A percentile compares a stretch with the other conserved stretches of the same genome.
These are phyloP conservation scores for Adelphocoris suturalis DNA, from an alignment of 2,888 invertebrate genomes.

Conservation along the genomic window DNA sequence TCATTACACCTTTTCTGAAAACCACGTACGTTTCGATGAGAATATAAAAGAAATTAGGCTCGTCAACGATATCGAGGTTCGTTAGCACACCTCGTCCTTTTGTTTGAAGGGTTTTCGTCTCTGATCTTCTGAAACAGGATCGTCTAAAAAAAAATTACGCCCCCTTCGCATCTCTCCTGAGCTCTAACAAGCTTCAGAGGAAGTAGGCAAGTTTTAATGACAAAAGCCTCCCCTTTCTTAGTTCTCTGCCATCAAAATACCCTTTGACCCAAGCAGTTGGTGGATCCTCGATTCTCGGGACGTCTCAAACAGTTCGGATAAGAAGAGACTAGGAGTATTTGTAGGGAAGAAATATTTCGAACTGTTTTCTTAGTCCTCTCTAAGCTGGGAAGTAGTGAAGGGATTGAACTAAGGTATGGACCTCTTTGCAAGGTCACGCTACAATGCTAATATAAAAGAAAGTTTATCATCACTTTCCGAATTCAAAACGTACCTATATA, in stretches of 20 bases:
- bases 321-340: not conserved
- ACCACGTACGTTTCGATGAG: too few relatives aligned
- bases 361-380: not conserved
- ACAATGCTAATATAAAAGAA: too few relatives aligned
- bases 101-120: not conserved
- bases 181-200: not conserved
- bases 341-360: not conserved
- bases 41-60: too few relatives aligned
- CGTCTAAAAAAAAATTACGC: not conserved
- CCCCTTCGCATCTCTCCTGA: not conserved
- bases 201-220: constrained; percentile 14
- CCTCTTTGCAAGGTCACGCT: too few relatives aligned
- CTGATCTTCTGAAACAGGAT: not conserved
- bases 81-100: too few relatives aligned
- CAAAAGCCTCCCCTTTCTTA: not conserved
- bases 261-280: not conserved
- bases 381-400: too few relatives aligned
- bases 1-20: too few relatives aligned
- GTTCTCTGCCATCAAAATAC: not conserved
- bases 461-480: too few relatives aligned
- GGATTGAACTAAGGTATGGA: too few relatives aligned
- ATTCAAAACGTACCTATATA: too few relatives aligned
- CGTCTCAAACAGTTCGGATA: not conserved
- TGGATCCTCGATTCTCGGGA: not conserved
- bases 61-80: too few relatives aligned